phyloP scores from a whole-genome alignment of 2,888 invertebrate genomes.

The Oeneis ivallda region DNA sequence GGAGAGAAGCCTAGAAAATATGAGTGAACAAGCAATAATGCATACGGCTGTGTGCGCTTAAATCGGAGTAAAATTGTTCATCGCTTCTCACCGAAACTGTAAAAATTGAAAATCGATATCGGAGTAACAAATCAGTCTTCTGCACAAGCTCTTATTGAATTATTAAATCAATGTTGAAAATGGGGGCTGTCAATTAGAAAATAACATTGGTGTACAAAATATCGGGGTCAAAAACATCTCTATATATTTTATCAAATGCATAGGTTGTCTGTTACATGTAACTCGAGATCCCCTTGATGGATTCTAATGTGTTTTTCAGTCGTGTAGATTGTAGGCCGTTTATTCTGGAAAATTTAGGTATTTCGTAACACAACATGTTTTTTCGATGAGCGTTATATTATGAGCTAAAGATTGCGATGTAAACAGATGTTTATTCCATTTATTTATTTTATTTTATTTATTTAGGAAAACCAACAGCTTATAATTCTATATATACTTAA shows the following conservation, averaged over 20 bases:
- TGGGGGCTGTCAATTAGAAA: not conserved
- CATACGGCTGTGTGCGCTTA: no score
- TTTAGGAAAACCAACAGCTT: no score
- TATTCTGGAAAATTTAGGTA: not conserved
- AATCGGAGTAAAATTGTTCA: no score
- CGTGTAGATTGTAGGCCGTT: not conserved
- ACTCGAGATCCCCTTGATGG: conserved; percentile 13
- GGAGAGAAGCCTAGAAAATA: no score
- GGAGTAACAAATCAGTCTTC: no score
- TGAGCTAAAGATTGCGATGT: not conserved
- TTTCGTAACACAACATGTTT: not conserved
- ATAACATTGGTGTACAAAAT: not conserved
- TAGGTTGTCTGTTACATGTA: conserved; percentile 1
- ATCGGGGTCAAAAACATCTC: not conserved
- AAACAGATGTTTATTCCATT: not conserved
- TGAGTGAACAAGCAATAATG: no score
- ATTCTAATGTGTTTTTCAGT: conserved; percentile 12
- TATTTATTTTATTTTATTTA: no score
- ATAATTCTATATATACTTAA: no score
- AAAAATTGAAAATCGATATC: no score
- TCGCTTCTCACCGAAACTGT: no score
- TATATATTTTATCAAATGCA: conserved; percentile 4
- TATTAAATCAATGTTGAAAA: not conserved
- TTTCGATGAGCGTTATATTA: no score
- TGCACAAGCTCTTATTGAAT: no score